Evolutionary conservation across 2,797 vertebrate genomes (phyloP), one percentile per base, ranked within the genome.

Genomic region (Anomalospiza imberbis): DNA sequence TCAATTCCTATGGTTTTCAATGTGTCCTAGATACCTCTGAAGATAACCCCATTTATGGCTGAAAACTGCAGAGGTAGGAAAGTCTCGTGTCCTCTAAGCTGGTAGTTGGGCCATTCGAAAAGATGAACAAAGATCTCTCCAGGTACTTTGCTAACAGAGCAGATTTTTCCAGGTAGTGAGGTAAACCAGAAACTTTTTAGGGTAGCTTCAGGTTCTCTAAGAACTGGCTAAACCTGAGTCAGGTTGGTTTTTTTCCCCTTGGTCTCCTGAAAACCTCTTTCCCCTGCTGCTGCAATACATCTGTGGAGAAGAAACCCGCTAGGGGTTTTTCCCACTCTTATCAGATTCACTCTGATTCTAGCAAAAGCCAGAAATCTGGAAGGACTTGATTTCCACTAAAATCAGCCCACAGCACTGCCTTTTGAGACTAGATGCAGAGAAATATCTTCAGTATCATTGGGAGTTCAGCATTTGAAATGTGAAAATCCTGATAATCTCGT

Each of bases 351-450:
- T 53, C 47, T 38, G 42, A 47, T 83, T 80, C 65, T 50, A 57
- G 54, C 28, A 88, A 89, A 79, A 88, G 75, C 36, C 60, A 77
- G 40, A 45, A 94, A 83, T 83, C 61, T 80, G 40, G 44, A 86
- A 86, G 86, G 34, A 26, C 3, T 13, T 6, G 5, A 19, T 84
- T 90, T 61, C 34, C 14, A 21, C 38, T 60, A n/a, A 90, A 90
- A 81, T 77, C 34, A 47, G 54, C 28, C 62, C 34, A 42, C 1
- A 4, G 12, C 26, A 38, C 54, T 47, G 54, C 12, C 14, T 55
- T 63, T 88, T 71, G 36, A 5, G 58, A n/a, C 4, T 44, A 66
- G 50, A 28, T 28, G 62, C 29, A 74, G 55, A 67, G 24, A 13
- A 77, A 72, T 34, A n/a, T n/a, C 67, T 21, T 57, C 53, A 38